Conservation (phyloP, 2,113 vertebrate genomes). For the Tenrec ecaudatus region DNA sequence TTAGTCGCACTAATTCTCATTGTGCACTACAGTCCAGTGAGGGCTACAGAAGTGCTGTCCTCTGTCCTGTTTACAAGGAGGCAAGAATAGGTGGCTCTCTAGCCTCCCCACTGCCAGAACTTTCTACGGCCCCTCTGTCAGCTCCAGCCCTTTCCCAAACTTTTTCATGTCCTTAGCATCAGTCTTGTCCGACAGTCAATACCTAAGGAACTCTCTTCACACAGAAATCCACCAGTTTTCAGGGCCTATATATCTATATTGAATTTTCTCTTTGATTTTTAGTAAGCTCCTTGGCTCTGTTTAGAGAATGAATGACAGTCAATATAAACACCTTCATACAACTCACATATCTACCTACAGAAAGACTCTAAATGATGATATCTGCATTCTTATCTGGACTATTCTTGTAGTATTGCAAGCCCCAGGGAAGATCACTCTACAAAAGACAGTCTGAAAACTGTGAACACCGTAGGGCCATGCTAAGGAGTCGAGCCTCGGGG, state of each 20-base stretch:
- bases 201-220: background rate
- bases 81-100: background rate
- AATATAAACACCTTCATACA: background rate
- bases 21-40: background rate
- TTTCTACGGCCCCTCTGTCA: background rate
- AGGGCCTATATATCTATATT: background rate
- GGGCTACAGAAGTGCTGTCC: background rate
- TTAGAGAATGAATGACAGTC: constrained; percentile 7
- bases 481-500: too few species aligned
- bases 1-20: background rate
- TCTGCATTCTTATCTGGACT: constrained; percentile 7
- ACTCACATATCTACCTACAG: background rate
- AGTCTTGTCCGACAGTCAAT: background rate
- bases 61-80: background rate
- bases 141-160: background rate
- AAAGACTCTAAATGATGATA: background rate
- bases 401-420: background rate
- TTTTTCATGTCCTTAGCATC: background rate
- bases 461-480: background rate
- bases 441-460: background rate
- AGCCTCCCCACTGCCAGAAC: background rate
- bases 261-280: constrained; percentile 7
- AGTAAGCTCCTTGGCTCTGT: constrained; percentile 9
- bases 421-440: background rate
- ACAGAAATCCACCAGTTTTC: constrained; percentile 7